These are phyloP conservation scores for Leptoclinus maculatus DNA, from an alignment of 2,797 vertebrate species.

Conservation along the genomic window DNA sequence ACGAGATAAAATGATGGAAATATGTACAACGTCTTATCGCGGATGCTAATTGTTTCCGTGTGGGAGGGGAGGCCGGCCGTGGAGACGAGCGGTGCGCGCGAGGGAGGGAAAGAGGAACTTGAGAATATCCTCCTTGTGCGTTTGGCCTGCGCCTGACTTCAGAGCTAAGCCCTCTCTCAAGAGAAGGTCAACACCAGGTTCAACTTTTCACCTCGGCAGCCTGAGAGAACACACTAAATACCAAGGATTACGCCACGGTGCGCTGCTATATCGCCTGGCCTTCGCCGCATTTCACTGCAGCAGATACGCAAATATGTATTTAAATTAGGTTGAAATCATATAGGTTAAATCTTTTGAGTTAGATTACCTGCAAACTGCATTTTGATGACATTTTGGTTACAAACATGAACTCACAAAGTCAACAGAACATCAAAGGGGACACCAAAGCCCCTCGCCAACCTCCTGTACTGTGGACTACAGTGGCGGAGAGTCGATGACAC, in stretches of 20 bases:
- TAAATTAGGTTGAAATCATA: neutral
- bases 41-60: conserved; percentile 82
- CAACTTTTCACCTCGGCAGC: conserved; percentile 83
- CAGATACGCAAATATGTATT: conserved; percentile 8
- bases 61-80: conserved; percentile 54
- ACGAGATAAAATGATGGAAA: conserved; percentile 80
- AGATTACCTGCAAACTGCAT: neutral
- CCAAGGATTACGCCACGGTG: conserved; percentile 66
- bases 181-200: conserved; percentile 82
- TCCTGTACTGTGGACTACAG: conserved; percentile 3
- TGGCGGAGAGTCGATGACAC: neutral
- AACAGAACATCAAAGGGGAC: conserved; percentile 18
- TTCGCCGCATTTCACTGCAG: conserved; percentile 22
- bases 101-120: conserved; percentile 76
- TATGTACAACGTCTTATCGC: conserved; percentile 83
- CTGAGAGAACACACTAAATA: conserved; percentile 74
- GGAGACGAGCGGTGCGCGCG: conserved; percentile 48
- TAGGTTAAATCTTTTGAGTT: neutral
- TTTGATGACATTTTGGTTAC: conserved; percentile 2
- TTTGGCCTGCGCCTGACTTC: conserved; percentile 78
- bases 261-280: conserved; percentile 58
- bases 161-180: conserved; percentile 77
- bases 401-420: neutral
- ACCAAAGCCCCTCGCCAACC: neutral
- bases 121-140: conserved; percentile 81